Conservation (phyloP, 2,888 invertebrate species). For the Synergus japonicus region DNA sequence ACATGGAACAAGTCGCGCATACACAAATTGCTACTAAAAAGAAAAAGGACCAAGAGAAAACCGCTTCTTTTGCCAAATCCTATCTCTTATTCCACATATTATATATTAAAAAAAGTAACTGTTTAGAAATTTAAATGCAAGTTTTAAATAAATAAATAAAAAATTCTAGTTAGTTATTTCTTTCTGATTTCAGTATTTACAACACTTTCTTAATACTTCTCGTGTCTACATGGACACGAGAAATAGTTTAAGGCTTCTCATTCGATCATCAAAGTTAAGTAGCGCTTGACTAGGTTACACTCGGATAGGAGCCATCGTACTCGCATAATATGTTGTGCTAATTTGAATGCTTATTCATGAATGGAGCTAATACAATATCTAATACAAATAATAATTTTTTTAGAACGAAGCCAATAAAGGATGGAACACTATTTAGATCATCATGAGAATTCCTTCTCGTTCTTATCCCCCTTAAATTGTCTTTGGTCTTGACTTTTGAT, state of each 20-base stretch:
- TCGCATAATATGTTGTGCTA: too few relatives aligned
- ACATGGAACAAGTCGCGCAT: constrained; percentile 32
- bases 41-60: constrained; percentile 7
- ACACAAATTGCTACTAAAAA: constrained; percentile 35
- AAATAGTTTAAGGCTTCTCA: too few relatives aligned
- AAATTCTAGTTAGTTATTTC: not conserved
- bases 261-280: too few relatives aligned
- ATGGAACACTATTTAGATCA: not conserved
- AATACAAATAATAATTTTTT: not conserved
- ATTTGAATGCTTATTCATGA: too few relatives aligned
- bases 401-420: not conserved
- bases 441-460: not conserved
- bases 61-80: constrained; percentile 10
- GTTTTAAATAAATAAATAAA: not conserved
- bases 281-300: too few relatives aligned
- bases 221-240: too few relatives aligned
- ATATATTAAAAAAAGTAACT: not conserved
- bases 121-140: not conserved
- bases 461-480: not conserved
- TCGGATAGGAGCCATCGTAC: too few relatives aligned
- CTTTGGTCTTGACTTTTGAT: not conserved
- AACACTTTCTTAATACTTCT: too few relatives aligned
- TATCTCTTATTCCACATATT: not conserved
- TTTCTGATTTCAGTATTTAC: too few relatives aligned
- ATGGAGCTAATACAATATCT: too few relatives aligned